Evolutionary conservation across 1,140 invertebrate species (phyloP), one percentile per base, ranked within the genome.

Genomic region (Calycopis cecrops): DNA sequence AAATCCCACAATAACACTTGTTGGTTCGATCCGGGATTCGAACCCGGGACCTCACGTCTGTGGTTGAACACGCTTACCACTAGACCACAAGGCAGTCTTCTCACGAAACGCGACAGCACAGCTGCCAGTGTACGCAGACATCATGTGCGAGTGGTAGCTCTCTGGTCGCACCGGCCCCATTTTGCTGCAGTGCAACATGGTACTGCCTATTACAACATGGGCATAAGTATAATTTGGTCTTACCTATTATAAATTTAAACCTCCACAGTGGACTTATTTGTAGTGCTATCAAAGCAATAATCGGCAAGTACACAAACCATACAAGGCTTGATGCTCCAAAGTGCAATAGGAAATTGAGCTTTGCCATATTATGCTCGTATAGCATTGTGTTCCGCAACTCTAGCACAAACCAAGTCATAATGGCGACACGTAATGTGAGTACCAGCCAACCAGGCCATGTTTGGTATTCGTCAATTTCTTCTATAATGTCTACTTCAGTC

Each of bases 241-340:
- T 85, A 97, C 96, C 96, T 67, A 98, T 90, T 57, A 99, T 88
- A 68, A 99, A 91, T 88, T 99, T 99, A 85, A 95, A 97, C 84
- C 97, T 92, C 97, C 97, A 99, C 59, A 99, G 87, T 44, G 97
- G 93, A 59, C 96, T 97, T 42, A 99, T 93, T 88, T 98, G 96
- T 54, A 98, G 89, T 33, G 96, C 95, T 65, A 99, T 95, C 48
- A 99, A 90, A 44, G 96, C 97, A 63, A 99, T 93, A 38, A 98
- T 94, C 8, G 97, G 97, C 61, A 99, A 90, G 87, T 99, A 99
- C 63, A 99, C 96, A 73, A 99, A 99, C 98, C 98, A 99, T 12
- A 99, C 97, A 35, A 99, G 89, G 64, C 97, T 97, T 17, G 97
- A 98, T 35, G 98, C 98, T 47, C 97, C 98, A 87, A 99, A 98